Evolutionary conservation across 2,888 invertebrate species (phyloP).

Genomic region (Eilema depressum): DNA sequence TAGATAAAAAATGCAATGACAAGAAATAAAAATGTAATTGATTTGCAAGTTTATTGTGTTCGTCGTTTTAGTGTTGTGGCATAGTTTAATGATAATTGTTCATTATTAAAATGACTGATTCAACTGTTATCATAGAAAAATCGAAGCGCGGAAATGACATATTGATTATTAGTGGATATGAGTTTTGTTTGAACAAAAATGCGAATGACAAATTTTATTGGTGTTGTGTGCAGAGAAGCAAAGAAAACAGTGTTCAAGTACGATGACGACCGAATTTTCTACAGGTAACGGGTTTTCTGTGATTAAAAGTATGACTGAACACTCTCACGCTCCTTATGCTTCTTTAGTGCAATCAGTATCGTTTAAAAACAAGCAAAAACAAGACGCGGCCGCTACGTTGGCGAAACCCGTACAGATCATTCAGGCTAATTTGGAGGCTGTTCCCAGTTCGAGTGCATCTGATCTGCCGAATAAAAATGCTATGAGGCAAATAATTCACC

Average conservation of each 20-base stretch:
- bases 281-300: slow-evolving; percentile 11
- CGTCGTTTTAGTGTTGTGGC: no score
- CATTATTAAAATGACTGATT: no score
- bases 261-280: slow-evolving; percentile 14
- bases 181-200: slow-evolving; percentile 7
- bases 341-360: neutral
- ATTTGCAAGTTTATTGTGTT: no score
- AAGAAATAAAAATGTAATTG: no score
- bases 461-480: slow-evolving; percentile 19
- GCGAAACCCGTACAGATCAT: slow-evolving; percentile 15
- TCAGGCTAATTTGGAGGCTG: slow-evolving; percentile 15
- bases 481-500: slow-evolving; percentile 16
- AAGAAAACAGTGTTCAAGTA: slow-evolving; percentile 1
- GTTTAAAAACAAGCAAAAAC: neutral
- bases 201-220: slow-evolving; percentile 15
- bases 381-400: neutral
- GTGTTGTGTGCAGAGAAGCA: slow-evolving; percentile 14
- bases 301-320: neutral
- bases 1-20: no score
- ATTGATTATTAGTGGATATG: slow-evolving; percentile 13
- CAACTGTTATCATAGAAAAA: no score
- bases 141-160: no score
- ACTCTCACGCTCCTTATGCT: neutral
- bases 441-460: slow-evolving; percentile 19
- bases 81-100: no score